Evolutionary conservation across 2,888 invertebrate genomes (phyloP).

Genomic region (Omphaloscelis lunosa): DNA sequence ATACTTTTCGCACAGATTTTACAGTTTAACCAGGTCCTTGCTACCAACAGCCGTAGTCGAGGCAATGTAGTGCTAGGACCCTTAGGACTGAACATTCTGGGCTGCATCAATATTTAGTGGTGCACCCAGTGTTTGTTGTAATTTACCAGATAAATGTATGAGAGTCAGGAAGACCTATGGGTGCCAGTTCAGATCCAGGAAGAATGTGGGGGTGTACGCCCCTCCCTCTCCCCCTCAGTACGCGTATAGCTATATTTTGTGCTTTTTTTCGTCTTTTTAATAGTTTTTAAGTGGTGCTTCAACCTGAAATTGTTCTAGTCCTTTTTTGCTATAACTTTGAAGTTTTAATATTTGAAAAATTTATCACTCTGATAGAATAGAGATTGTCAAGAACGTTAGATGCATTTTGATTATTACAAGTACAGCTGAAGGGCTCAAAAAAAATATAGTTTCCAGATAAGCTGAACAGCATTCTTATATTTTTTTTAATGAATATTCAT

Average conservation of each 20-base stretch:
- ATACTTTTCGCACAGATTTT: background rate
- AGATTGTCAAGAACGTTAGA: background rate
- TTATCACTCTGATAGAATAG: background rate
- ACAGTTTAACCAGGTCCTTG: background rate
- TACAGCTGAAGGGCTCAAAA: background rate
- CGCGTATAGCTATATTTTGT: background rate
- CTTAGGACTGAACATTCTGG: background rate
- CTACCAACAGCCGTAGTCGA: no score
- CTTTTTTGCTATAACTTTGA: conserved; percentile 24
- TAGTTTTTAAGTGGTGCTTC: conserved; percentile 38
- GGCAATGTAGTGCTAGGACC: background rate
- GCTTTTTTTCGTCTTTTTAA: conserved; percentile 39
- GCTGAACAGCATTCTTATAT: background rate
- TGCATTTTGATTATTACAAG: background rate
- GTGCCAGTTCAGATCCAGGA: background rate
- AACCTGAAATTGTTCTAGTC: conserved; percentile 71
- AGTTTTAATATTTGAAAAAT: background rate
- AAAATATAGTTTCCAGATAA: background rate
- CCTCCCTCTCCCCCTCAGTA: background rate
- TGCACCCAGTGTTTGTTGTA: background rate
- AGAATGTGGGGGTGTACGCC: background rate
- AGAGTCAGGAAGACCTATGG: background rate
- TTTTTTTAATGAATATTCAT: conserved; percentile 22
- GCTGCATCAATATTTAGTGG: background rate
- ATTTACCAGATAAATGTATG: background rate